Evolutionary conservation across 2,888 invertebrate species (phyloP), one percentile per base, ranked within the genome.

Genomic region (Hypselothyrea guttata): DNA sequence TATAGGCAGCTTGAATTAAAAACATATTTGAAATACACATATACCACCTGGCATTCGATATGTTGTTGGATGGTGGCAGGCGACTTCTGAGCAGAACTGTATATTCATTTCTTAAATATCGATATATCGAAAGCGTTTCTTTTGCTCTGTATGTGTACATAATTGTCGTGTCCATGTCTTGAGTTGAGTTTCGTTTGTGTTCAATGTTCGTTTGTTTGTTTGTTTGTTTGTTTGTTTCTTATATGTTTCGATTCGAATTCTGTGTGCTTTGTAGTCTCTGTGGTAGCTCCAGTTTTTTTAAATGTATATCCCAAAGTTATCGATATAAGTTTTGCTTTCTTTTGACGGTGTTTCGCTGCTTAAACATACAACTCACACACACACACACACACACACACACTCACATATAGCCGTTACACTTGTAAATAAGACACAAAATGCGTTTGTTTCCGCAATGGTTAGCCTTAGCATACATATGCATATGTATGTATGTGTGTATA

Each of bases 331-430:
- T 47, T 54, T 49, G 3, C 22, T 4, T 4, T 40, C 48, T 30
- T 53, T 68, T 71, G 49, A 72, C 72, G 68, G 72, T 68, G 72
- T 68, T 68, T 71, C 68, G 72, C 68, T 66, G 22, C 31, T 11
- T 16, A 45, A 13, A 7, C 8, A 27, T 42, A 54, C 22, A 2
- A 22, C 30, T 47, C 18, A 37, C 27, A 67, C 22, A 54, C 13
- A 55, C 30, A 46, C 28, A 48, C n/a, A 48, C 12, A 44, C 22
- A 56, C 31, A 41, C 22, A 41, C 7, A 38, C 13, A 41, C 27
- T 16, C 11, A 27, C 8, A 28, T 2, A 40, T 13, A 22, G 48
- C 34, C 44, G n/a, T 72, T 7, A 63, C 55, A 72, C 68, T 41
- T 68, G 68, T 68, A 68, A 37, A 68, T 68, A 72, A 49, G 22